Evolutionary conservation across 2,888 invertebrate genomes (phyloP), one percentile per base, ranked within the genome.

Genomic region (Netelia virgata): DNA sequence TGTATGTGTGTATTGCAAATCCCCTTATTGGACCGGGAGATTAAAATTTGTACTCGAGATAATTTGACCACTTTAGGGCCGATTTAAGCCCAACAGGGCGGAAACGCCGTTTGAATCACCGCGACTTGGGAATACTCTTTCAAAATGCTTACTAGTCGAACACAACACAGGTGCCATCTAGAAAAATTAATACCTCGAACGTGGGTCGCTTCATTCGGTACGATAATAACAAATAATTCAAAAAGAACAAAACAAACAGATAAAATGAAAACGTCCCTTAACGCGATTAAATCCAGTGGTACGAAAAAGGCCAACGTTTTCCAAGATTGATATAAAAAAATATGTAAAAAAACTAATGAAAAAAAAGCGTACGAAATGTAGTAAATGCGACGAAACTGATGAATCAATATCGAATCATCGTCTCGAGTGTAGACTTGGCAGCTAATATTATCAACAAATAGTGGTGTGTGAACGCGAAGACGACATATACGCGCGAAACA

Each of bases 11-110:
- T 68, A 59, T 70, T 76, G 70, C 41, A 76, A 36, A 66, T 77
- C 20, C 36, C 36, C 1, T 47, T 47, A 14, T 64, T 36, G 36
- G 20, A 20, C 57, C 72, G 63, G 47, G 20, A 74, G 55, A 55
- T 53, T 28, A 47, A 53, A 74, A 79, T 83, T 83, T 83, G 78
- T 83, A 83, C 74, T 79, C 64, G 41, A 78, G 55, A 66, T 41
- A 61, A 72, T 59, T 72, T 57, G 53, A 23, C 68, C 64, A 47
- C 14, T 41, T 41, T 18, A 23, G 18, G 41, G 20, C 41, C 55
- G 59, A 68, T 68, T 79, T 57, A 36, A 18, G 41, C 64, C n/a
- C 11, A 41, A 41, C 41, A 50, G 61, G 28, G 64, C 64, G 23
- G 18, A 64, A 43, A 70, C 53, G 43, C 18, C 41, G 20, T 16